Conservation (phyloP, 2,888 invertebrate genomes). For the Myopa tessellatipennis region DNA sequence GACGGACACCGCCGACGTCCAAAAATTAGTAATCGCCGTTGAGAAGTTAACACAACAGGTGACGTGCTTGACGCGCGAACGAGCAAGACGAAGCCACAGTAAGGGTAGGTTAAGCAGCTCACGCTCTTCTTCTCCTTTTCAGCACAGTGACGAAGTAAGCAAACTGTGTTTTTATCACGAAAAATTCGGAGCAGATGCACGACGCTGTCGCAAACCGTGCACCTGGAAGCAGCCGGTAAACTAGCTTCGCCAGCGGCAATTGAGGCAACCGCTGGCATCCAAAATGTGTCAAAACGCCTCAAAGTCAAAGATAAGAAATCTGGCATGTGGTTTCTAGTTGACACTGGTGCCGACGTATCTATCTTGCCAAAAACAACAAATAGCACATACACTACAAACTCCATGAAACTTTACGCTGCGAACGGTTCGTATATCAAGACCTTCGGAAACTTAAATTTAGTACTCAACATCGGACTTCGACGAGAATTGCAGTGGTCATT, state of each 20-base stretch:
- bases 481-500: slow-evolving; percentile 26
- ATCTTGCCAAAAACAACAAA: slow-evolving; percentile 24
- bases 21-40: neutral
- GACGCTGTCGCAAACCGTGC: neutral
- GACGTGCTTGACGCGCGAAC: neutral
- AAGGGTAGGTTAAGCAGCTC: neutral
- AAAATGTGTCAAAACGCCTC: slow-evolving; percentile 25
- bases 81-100: neutral
- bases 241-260: slow-evolving; percentile 36
- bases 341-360: slow-evolving; percentile 37
- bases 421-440: neutral
- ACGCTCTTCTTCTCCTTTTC: neutral
- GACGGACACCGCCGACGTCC: neutral
- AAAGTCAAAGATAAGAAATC: slow-evolving; percentile 23
- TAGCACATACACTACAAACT: neutral
- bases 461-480: neutral
- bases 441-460: neutral
- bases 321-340: slow-evolving; percentile 32
- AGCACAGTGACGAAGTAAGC: neutral
- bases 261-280: slow-evolving; percentile 27
- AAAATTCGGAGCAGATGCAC: neutral
- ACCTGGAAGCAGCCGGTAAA: slow-evolving; percentile 35
- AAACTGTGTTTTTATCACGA: neutral
- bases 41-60: neutral
- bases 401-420: neutral